These are phyloP conservation scores for Magallana gigas DNA, from an alignment of 1,140 invertebrate genomes.

Conservation along the genomic window DNA sequence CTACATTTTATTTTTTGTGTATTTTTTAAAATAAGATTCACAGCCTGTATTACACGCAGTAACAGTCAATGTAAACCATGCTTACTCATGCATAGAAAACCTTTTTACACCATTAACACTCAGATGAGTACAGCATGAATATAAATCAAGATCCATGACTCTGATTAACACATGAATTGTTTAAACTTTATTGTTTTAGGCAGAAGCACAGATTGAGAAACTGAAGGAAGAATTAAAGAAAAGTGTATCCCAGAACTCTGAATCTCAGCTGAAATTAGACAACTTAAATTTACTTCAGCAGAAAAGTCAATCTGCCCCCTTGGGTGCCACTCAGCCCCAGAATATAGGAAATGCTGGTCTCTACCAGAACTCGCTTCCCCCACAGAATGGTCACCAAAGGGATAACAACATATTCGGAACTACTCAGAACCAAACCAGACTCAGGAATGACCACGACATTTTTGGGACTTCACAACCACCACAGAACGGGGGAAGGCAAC, in stretches of 20 bases:
- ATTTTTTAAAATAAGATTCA: no score
- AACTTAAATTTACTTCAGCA: conserved; percentile 45
- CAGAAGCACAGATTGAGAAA: conserved; percentile 44
- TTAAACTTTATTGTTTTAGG: conserved; percentile 8
- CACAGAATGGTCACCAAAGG: background rate
- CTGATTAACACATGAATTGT: no score
- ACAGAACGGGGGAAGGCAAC: background rate
- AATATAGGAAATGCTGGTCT: background rate
- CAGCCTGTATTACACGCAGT: no score
- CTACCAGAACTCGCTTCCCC: background rate
- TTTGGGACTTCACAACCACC: background rate
- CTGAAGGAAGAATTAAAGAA: conserved; percentile 42
- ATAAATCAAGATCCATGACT: no score
- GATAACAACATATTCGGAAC: conserved; percentile 1
- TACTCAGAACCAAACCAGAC: background rate
- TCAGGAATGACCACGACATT: background rate
- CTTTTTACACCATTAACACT: no score
- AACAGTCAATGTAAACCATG: no score
- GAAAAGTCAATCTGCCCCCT: conserved; percentile 1
- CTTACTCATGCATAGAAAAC: no score
- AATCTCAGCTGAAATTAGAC: conserved; percentile 45
- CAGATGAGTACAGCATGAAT: no score
- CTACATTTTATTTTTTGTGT: no score
- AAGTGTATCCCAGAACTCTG: conserved; percentile 40
- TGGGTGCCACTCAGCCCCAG: background rate